Evolutionary conservation across 2,113 vertebrate species (phyloP).

Genomic region (Colistium nudipinnis): DNA sequence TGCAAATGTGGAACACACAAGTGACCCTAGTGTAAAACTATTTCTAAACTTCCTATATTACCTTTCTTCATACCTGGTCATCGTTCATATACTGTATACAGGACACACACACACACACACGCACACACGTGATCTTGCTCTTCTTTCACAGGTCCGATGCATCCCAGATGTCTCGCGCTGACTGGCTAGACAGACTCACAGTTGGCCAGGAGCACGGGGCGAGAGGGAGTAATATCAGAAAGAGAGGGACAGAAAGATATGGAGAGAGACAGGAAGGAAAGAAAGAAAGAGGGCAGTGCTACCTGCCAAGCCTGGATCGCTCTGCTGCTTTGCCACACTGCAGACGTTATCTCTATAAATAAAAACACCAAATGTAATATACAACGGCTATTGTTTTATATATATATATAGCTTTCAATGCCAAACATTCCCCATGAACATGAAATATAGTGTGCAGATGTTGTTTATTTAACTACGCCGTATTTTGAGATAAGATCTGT

Average conservation of each 20-base stretch:
- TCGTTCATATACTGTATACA: constrained; percentile 17
- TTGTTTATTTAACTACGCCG: constrained; percentile 15
- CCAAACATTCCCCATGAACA: constrained; percentile 25
- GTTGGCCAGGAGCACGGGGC: constrained; percentile 54
- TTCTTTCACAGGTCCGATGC: constrained; percentile 67
- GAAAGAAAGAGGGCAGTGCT: constrained; percentile 8
- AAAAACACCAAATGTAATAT: constrained; percentile 14
- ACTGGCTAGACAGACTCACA: constrained; percentile 67
- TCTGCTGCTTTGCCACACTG: constrained; percentile 33
- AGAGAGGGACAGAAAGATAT: background rate
- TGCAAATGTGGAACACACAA: no score
- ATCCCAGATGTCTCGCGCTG: constrained; percentile 78
- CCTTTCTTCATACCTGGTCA: background rate
- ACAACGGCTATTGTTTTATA: background rate
- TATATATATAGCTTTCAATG: background rate
- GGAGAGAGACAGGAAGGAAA: background rate
- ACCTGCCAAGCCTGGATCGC: constrained; percentile 47
- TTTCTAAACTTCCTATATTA: background rate
- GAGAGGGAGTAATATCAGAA: constrained; percentile 10
- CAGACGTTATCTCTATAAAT: constrained; percentile 22
- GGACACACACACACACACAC: constrained; percentile 17
- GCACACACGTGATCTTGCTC: background rate
- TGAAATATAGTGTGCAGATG: constrained; percentile 1
- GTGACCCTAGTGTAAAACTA: no score
- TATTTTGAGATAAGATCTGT: constrained; percentile 37